phyloP scores from a whole-genome alignment of 2,888 invertebrate genomes.

The Polyploca ridens region DNA sequence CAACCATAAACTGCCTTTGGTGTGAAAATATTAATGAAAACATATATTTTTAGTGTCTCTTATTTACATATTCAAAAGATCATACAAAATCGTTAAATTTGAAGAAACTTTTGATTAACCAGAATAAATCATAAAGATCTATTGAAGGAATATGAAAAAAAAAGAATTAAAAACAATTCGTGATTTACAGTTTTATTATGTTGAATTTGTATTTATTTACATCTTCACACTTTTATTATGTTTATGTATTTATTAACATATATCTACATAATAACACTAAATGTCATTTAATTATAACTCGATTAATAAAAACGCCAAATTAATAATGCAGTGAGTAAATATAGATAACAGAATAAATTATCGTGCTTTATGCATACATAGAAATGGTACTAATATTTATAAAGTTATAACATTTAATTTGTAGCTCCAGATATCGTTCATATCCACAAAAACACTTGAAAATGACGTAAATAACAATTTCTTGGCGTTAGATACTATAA shows the following conservation, averaged over 20 bases:
- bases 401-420: background rate
- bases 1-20: background rate
- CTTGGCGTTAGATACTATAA: constrained; percentile 43
- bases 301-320: background rate
- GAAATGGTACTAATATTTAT: background rate
- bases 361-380: background rate
- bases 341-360: constrained; percentile 4
- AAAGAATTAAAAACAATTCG: too few relatives aligned
- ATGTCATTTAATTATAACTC: background rate
- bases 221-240: background rate
- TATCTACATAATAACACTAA: too few relatives aligned
- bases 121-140: too few relatives aligned
- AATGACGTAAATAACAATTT: constrained; percentile 32
- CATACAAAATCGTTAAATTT: too few relatives aligned
- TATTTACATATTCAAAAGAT: background rate
- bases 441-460: constrained; percentile 4
- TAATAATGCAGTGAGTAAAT: background rate
- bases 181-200: background rate
- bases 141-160: too few relatives aligned
- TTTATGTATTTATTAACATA: too few relatives aligned
- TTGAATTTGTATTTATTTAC: too few relatives aligned
- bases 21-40: background rate
- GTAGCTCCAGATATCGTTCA: constrained; percentile 1
- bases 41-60: too few relatives aligned
- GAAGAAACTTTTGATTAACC: too few relatives aligned